phyloP scores from a whole-genome alignment of 2,797 vertebrate genomes.

The Tadarida brasiliensis region DNA sequence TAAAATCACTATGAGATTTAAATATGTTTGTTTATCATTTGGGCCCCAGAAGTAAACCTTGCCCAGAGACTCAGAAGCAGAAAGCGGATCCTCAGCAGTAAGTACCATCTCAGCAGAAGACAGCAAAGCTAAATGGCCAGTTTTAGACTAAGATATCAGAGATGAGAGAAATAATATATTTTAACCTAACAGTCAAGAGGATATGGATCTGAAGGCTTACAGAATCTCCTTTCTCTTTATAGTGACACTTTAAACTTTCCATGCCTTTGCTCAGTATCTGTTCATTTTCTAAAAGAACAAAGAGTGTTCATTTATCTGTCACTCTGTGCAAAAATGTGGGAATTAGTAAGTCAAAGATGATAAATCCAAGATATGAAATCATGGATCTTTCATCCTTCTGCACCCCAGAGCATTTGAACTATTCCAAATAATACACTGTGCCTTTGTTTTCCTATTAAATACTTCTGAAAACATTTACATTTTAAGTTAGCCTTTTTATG shows the following conservation, averaged over 20 bases:
- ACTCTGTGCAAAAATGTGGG: constrained; percentile 45
- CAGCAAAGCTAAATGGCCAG: neutral
- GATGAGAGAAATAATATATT: neutral
- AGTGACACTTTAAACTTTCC: constrained; percentile 75
- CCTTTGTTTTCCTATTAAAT: constrained; percentile 76
- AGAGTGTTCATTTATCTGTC: constrained; percentile 74
- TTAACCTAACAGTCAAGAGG: neutral
- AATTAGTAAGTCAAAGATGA: constrained; percentile 77
- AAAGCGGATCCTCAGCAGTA: neutral
- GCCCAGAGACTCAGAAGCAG: neutral
- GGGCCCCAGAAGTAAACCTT: constrained; percentile 3
- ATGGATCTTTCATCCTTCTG: constrained; percentile 55
- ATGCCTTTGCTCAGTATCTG: constrained; percentile 69
- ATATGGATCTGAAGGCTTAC: neutral
- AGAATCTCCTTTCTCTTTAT: constrained; percentile 33
- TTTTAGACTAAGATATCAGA: neutral
- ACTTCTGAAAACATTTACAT: constrained; percentile 71
- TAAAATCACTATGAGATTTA: neutral
- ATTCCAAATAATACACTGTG: constrained; percentile 80
- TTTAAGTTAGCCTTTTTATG: constrained; percentile 52
- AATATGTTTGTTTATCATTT: neutral
- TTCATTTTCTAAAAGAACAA: constrained; percentile 78
- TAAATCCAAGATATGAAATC: constrained; percentile 68
- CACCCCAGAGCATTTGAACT: constrained; percentile 74
- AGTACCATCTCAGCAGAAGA: neutral